A percentile compares a stretch with the other conserved stretches of the same genome.
Evolutionary conservation across 2,797 vertebrate genomes (phyloP).

Genomic region (Halcyon chelicuti): DNA sequence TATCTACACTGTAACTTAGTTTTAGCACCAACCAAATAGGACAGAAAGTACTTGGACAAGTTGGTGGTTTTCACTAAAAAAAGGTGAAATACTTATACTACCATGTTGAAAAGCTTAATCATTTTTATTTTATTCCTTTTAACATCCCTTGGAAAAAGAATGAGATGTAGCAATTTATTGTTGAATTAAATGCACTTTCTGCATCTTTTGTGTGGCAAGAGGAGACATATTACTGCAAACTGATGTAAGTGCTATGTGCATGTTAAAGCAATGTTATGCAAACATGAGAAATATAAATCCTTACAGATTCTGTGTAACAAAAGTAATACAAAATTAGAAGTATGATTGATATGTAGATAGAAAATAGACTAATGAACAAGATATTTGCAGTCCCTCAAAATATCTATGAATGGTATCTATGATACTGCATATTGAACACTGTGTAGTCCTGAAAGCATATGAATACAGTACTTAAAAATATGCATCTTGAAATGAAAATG

Average conservation of each 20-base stretch:
- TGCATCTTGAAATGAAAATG: not conserved
- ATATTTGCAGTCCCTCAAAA: not conserved
- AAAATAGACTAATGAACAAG: not conserved
- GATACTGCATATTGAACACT: not conserved
- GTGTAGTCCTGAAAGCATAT: not conserved
- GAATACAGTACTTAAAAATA: not conserved
- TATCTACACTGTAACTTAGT: not conserved
- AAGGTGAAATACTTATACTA: not conserved
- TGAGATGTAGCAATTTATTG: not conserved
- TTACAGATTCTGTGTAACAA: not conserved
- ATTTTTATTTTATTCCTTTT: not conserved
- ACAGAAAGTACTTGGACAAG: not conserved
- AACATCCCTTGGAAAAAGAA: not conserved
- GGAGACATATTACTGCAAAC: not conserved
- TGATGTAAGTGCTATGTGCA: not conserved
- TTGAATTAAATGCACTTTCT: not conserved
- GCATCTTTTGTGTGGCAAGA: not conserved
- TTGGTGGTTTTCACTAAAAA: not conserved
- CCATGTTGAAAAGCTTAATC: not conserved
- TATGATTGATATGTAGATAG: not conserved
- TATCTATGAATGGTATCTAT: accelerated
- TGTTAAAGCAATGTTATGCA: not conserved
- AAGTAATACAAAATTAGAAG: not conserved
- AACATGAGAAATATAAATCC: not conserved
- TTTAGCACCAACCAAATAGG: not conserved